phyloP scores from a whole-genome alignment of 2,113 vertebrate genomes.

The Triplophysa dalaica region DNA sequence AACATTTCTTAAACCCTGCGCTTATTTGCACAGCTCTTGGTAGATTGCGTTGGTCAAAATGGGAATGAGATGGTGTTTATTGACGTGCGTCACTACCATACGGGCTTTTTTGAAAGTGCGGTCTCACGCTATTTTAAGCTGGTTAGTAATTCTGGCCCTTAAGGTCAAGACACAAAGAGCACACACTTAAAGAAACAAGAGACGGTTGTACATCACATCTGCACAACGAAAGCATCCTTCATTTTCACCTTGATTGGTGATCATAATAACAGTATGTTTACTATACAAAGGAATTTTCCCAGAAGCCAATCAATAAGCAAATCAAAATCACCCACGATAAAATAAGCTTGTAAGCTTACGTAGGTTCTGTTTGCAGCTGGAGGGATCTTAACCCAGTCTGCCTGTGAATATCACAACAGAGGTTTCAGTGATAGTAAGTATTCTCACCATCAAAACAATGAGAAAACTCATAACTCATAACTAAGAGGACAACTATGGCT shows the following conservation, averaged over 20 bases:
- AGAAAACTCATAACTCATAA: slow-evolving; percentile 1
- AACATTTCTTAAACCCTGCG: too few species aligned
- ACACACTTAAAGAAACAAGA: slow-evolving; percentile 46
- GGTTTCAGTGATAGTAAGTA: slow-evolving; percentile 14
- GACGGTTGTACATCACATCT: slow-evolving; percentile 46
- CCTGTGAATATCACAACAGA: slow-evolving; percentile 73
- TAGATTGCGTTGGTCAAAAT: too few species aligned
- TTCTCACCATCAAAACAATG: background rate
- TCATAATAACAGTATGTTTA: slow-evolving; percentile 63
- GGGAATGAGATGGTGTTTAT: too few species aligned
- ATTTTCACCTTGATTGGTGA: slow-evolving; percentile 8
- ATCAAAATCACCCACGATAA: slow-evolving; percentile 49
- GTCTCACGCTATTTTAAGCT: too few species aligned
- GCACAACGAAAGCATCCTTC: background rate
- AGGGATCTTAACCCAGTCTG: slow-evolving; percentile 75
- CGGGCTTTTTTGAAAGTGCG: too few species aligned
- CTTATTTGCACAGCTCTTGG: too few species aligned
- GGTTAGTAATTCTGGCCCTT: too few species aligned
- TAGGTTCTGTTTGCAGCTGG: slow-evolving; percentile 61
- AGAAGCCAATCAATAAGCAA: slow-evolving; percentile 61
- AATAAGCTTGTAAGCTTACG: slow-evolving; percentile 69
- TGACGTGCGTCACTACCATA: too few species aligned
- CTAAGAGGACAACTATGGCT: background rate
- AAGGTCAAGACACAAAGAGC: too few species aligned
- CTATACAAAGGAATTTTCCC: slow-evolving; percentile 18